Percentiles rank a stretch among this genome's conserved stretches.
Conservation (phyloP, 1,140 invertebrate genomes). For the Drosophila athabasca region DNA sequence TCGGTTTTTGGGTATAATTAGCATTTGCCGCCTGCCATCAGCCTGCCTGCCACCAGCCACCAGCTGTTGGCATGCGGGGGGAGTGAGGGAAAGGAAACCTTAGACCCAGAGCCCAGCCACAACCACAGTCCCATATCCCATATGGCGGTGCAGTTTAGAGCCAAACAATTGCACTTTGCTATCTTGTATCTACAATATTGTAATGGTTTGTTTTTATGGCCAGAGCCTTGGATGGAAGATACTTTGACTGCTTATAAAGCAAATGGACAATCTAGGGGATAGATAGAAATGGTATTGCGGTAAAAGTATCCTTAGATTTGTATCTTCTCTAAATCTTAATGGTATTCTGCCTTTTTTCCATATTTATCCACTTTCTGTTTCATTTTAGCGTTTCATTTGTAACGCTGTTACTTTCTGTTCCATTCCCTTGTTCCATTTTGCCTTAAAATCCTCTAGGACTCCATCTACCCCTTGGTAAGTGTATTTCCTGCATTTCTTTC, state of each 20-base stretch:
- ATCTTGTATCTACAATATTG: not conserved
- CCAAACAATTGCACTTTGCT: constrained; percentile 1
- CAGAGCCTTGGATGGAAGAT: not conserved
- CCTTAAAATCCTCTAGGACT: not conserved
- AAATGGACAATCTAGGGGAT: too few species aligned
- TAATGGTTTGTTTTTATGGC: not conserved
- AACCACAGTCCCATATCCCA: too few species aligned
- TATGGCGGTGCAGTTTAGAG: constrained; percentile 10
- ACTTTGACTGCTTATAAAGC: not conserved
- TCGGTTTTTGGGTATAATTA: constrained; percentile 66
- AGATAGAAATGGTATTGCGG: too few species aligned
- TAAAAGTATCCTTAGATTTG: too few species aligned
- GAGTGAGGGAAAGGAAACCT: too few species aligned
- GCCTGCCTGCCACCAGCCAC: constrained; percentile 51
- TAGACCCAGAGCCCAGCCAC: not conserved
- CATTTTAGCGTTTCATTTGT: too few species aligned
- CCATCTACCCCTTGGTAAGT: too few species aligned
- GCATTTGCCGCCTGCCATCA: constrained; percentile 37
- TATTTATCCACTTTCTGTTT: too few species aligned
- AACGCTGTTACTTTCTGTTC: too few species aligned
- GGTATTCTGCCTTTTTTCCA: too few species aligned
- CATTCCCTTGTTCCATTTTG: too few species aligned
- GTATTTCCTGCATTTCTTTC: not conserved
- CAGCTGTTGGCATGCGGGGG: constrained; percentile 39
- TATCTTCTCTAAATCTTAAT: too few species aligned